Percentiles rank a stretch among this genome's conserved stretches.
phyloP scores from a whole-genome alignment of 30 jellyfish, hydroid and myxozoan genomes.

The Haliclystus octoradiatus region DNA sequence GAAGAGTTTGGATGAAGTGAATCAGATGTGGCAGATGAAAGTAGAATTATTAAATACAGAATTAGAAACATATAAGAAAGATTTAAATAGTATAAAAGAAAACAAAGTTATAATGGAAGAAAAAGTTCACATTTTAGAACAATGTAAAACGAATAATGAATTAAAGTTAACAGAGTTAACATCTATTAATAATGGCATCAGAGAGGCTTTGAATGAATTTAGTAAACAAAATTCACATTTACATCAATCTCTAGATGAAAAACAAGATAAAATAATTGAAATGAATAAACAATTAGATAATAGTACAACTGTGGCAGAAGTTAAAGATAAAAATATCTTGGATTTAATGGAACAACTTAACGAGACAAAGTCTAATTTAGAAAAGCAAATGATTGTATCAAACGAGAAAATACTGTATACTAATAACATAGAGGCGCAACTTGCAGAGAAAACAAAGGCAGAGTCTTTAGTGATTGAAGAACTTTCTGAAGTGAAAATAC shows the following conservation, averaged over 20 bases:
- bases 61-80: not conserved
- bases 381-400: no score
- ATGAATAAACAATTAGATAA: no score
- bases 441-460: no score
- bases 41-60: not conserved
- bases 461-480: no score
- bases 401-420: no score
- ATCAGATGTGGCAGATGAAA: not conserved
- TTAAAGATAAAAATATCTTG: constrained; percentile 27
- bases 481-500: no score
- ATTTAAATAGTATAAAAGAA: not conserved
- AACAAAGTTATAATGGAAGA: no score
- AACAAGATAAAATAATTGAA: not conserved
- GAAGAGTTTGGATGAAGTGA: constrained; percentile 1
- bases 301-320: constrained; percentile 17
- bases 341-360: constrained; percentile 20
- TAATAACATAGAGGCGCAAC: no score
- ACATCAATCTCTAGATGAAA: not conserved
- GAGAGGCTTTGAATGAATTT: not conserved
- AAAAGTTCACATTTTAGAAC: no score
- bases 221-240: not conserved
- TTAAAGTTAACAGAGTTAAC: not conserved
- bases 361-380: not conserved
- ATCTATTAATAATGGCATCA: not conserved
- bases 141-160: not conserved